Evolutionary conservation across 2,888 invertebrate species (phyloP).

Genomic region (Netelia virgata): DNA sequence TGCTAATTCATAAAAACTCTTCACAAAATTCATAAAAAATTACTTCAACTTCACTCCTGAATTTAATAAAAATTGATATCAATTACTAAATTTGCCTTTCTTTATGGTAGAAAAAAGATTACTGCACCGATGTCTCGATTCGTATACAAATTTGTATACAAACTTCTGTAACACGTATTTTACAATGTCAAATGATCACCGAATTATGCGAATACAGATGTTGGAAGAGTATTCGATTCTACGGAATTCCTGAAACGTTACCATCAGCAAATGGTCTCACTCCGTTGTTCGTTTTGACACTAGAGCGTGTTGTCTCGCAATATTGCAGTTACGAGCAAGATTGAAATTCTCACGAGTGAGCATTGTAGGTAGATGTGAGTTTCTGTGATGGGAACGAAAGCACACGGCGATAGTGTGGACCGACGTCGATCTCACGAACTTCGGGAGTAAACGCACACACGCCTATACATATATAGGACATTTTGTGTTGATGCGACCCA

Average conservation of each 20-base stretch:
- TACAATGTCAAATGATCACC: no score
- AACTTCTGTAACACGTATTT: no score
- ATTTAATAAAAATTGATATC: not conserved
- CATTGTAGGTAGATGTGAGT: constrained; percentile 19
- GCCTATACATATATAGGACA: not conserved
- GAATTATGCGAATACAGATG: not conserved
- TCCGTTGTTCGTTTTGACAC: constrained; percentile 10
- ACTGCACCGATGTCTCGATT: not conserved
- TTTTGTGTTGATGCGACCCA: not conserved
- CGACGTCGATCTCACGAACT: constrained; percentile 17
- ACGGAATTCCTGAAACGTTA: constrained; percentile 45
- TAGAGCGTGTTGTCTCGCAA: constrained; percentile 43
- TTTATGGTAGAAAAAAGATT: not conserved
- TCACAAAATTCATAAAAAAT: no score
- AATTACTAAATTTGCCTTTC: not conserved
- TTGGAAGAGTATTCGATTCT: constrained; percentile 7
- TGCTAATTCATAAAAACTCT: not conserved
- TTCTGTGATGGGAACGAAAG: constrained; percentile 20
- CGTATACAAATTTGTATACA: not conserved
- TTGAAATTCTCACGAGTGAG: constrained; percentile 39
- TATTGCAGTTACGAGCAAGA: constrained; percentile 50
- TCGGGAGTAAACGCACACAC: constrained; percentile 14
- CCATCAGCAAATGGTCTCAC: constrained; percentile 33
- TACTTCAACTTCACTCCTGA: not conserved
- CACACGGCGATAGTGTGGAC: constrained; percentile 4